Percentiles rank a stretch among this genome's conserved stretches.
phyloP scores from a whole-genome alignment of 1,140 invertebrate genomes.

The Drosophila nannoptera region DNA sequence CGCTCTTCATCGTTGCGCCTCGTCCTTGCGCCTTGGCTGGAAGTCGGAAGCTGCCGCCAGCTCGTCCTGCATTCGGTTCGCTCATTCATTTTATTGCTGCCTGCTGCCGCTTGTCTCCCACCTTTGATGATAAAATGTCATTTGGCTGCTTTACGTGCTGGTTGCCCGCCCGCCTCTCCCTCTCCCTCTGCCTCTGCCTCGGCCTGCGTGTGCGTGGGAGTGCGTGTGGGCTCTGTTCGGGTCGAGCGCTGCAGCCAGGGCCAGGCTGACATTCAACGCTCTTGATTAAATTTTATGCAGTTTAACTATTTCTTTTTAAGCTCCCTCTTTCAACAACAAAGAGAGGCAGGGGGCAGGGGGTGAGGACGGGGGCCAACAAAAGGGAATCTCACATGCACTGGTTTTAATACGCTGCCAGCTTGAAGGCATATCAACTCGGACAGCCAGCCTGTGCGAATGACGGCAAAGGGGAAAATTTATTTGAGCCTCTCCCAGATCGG shows the following conservation, averaged over 20 bases:
- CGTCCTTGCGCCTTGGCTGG: conserved; percentile 1
- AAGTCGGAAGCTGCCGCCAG: background rate
- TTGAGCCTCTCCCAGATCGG: too few species aligned
- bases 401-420: conserved; percentile 8
- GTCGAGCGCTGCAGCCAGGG: conserved; percentile 46
- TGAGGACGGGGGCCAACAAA: background rate
- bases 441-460: background rate
- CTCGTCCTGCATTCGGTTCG: conserved; percentile 28
- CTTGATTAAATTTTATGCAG: conserved; percentile 77
- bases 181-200: conserved; percentile 2
- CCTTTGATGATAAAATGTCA: conserved; percentile 78
- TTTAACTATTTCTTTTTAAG: conserved; percentile 67
- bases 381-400: conserved; percentile 21
- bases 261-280: conserved; percentile 75
- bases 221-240: conserved; percentile 17
- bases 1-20: conserved; percentile 18
- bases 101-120: conserved; percentile 50
- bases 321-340: conserved; percentile 19
- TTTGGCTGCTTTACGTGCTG: conserved; percentile 75
- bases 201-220: conserved; percentile 1
- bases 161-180: conserved; percentile 3
- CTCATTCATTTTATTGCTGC: conserved; percentile 48
- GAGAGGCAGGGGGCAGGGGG: background rate
- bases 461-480: too few species aligned
- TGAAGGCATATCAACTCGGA: background rate